Evolutionary conservation across 1,140 invertebrate species (phyloP).

Genomic region (Rhagoletis zephyria): DNA sequence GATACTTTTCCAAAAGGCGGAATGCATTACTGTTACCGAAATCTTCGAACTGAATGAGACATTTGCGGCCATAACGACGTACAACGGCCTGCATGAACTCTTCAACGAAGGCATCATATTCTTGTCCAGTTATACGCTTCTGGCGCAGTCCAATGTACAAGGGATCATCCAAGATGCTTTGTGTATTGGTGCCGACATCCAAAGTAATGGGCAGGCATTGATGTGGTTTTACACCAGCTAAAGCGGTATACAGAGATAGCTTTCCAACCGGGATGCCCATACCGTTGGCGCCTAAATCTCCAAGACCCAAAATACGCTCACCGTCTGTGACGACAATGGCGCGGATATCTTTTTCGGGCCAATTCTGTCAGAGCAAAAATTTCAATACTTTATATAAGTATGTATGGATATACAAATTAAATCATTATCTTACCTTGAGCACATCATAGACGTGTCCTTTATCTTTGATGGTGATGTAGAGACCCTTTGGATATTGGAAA

Average conservation of each 20-base stretch:
- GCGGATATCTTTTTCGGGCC: constrained; percentile 90
- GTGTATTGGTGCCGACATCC: constrained; percentile 94
- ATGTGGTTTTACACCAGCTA: constrained; percentile 92
- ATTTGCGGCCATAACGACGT: constrained; percentile 86
- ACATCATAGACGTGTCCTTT: constrained; percentile 91
- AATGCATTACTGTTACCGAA: constrained; percentile 95
- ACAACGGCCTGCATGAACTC: constrained; percentile 97
- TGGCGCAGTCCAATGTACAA: constrained; percentile 93
- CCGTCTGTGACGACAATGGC: constrained; percentile 96
- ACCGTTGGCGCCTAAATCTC: constrained; percentile 93
- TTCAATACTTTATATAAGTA: background rate
- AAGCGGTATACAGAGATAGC: constrained; percentile 90
- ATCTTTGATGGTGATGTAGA: constrained; percentile 98
- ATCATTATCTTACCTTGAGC: constrained; percentile 74
- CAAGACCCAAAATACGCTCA: constrained; percentile 91
- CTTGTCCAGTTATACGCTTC: constrained; percentile 83
- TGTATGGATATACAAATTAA: background rate
- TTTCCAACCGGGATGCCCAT: constrained; percentile 97
- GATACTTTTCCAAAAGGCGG: constrained; percentile 87
- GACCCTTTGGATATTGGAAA: constrained; percentile 80
- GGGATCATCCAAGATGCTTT: constrained; percentile 87
- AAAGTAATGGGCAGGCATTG: constrained; percentile 90
- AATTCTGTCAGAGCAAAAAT: constrained; percentile 70
- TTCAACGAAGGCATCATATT: constrained; percentile 94
- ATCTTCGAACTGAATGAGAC: constrained; percentile 93